Evolutionary conservation across 2,113 vertebrate genomes (phyloP).

Genomic region (Pitta sordida): DNA sequence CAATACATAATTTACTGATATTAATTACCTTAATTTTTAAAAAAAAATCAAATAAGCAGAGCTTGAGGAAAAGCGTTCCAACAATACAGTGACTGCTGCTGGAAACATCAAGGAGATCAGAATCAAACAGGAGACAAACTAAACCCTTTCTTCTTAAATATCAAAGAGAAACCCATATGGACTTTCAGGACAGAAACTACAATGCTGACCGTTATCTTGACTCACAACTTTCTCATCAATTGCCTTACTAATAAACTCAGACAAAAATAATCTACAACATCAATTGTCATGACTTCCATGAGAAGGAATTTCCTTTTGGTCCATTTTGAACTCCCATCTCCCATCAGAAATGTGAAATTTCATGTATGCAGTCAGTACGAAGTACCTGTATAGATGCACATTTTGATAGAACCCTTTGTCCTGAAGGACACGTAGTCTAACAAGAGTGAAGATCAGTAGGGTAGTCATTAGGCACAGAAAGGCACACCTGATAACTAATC

Average conservation of each 20-base stretch:
- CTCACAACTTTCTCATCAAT: too few species aligned
- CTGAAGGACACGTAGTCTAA: not conserved
- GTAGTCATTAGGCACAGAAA: not conserved
- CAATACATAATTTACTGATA: not conserved
- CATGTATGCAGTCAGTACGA: not conserved
- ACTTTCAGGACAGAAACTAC: not conserved
- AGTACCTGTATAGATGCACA: not conserved
- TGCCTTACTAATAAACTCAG: not conserved
- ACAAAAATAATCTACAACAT: not conserved
- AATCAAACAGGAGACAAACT: not conserved
- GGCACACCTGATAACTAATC: not conserved
- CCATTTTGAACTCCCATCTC: not conserved
- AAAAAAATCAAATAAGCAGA: not conserved
- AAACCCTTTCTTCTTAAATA: not conserved
- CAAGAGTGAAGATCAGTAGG: not conserved
- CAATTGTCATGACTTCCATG: not conserved
- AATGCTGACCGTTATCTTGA: not conserved
- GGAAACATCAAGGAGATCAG: not conserved
- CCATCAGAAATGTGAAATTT: not conserved
- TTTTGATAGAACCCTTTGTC: not conserved
- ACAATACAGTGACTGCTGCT: not conserved
- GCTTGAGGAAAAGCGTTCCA: not conserved
- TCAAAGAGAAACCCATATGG: not conserved
- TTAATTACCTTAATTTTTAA: constrained; percentile 13
- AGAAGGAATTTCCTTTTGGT: not conserved